Percentiles rank a stretch among this genome's conserved stretches.
Conservation (phyloP, 2,797 vertebrate genomes). For the Luscinia luscinia region DNA sequence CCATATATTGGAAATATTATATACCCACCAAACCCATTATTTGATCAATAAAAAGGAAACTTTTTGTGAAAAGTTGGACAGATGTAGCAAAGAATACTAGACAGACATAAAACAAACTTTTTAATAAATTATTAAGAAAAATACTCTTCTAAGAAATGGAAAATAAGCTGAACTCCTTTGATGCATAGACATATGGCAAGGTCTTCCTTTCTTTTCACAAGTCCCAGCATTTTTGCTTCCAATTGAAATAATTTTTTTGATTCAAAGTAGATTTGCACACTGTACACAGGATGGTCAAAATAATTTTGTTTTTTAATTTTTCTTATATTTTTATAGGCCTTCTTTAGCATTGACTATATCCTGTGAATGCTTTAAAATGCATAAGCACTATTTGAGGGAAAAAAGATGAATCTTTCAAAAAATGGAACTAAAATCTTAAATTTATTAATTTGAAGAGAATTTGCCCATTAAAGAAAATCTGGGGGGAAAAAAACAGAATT, state of each 20-base stretch:
- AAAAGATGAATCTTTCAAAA: background rate
- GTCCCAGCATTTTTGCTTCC: background rate
- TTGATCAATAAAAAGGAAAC: background rate
- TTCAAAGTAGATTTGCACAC: background rate
- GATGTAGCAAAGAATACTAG: background rate
- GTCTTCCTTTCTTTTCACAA: background rate
- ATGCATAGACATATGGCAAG: background rate
- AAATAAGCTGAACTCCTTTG: background rate
- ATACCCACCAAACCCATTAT: background rate
- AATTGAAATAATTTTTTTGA: background rate
- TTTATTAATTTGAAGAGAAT: background rate
- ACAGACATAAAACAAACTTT: background rate
- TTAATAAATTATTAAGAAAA: background rate
- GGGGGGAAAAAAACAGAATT: accelerated
- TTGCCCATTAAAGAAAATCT: background rate
- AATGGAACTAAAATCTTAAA: background rate
- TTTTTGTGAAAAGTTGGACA: background rate
- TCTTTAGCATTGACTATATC: background rate
- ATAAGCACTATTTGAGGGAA: background rate
- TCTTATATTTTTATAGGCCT: background rate
- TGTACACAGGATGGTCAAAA: background rate
- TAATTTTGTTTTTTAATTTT: background rate
- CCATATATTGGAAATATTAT: background rate
- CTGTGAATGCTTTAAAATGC: background rate
- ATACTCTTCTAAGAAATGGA: background rate